Percentiles rank a stretch among this genome's conserved stretches.
phyloP scores from a whole-genome alignment of 2,888 invertebrate genomes.

The Drosophila melanosoma region DNA sequence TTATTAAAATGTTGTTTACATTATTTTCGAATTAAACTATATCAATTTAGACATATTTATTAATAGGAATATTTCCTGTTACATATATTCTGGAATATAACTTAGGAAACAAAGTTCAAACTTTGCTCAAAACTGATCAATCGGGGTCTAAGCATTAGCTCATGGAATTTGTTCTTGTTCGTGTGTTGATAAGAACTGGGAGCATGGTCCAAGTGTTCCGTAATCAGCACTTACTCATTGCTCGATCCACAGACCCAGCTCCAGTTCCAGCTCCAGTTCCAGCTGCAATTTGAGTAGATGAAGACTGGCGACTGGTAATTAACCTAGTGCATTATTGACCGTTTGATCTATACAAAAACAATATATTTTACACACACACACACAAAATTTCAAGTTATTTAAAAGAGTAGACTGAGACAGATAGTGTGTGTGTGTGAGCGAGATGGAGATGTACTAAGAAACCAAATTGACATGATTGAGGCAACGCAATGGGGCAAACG shows the following conservation, averaged over 20 bases:
- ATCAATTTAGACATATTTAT: not conserved
- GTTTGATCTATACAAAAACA: conserved; percentile 40
- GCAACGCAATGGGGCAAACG: conserved; percentile 29
- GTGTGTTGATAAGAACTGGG: conserved; percentile 47
- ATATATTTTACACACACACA: conserved; percentile 26
- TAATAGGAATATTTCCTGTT: not conserved
- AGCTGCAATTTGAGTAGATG: conserved; percentile 29
- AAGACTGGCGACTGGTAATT: conserved; percentile 73
- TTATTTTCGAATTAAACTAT: not conserved
- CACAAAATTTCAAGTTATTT: conserved; percentile 63
- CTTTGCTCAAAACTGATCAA: not conserved
- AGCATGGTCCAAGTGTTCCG: conserved; percentile 36
- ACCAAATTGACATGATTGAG: conserved; percentile 75
- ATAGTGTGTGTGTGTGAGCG: conserved; percentile 2
- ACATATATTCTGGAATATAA: not conserved
- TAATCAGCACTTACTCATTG: conserved; percentile 49
- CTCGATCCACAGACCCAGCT: conserved; percentile 1
- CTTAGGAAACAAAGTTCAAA: not conserved
- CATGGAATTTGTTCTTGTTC: conserved; percentile 10
- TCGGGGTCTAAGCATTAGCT: conserved; percentile 2
- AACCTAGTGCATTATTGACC: conserved; percentile 78
- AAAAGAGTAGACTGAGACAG: conserved; percentile 12
- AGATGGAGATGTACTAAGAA: conserved; percentile 30
- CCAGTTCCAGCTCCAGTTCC: conserved; percentile 1
- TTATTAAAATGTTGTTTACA: not conserved